Conservation (phyloP, 2,113 vertebrate species). For the Muntiacus muntjak region DNA sequence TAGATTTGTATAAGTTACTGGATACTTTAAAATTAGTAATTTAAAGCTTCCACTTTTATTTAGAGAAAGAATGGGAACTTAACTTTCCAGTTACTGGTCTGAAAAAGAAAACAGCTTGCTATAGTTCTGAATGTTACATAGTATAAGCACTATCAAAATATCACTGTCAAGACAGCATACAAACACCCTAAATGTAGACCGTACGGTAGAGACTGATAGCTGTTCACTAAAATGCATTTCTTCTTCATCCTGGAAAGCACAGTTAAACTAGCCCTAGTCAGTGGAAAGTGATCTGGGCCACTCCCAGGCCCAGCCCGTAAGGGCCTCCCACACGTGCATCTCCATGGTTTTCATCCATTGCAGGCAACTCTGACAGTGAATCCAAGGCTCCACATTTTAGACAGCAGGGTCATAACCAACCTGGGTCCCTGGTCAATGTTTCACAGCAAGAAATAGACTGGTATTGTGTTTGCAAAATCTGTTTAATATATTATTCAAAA, state of each 20-base stretch:
- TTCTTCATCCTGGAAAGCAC: background rate
- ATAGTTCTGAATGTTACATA: background rate
- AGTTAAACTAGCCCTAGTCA: background rate
- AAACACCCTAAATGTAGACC: background rate
- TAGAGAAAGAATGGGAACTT: background rate
- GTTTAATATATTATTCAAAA: background rate
- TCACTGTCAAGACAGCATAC: background rate
- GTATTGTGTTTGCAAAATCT: background rate
- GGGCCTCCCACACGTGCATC: background rate
- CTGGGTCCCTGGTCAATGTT: background rate
- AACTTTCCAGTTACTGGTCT: background rate
- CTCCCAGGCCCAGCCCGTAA: background rate
- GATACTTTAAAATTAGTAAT: conserved; percentile 20
- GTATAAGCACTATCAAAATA: background rate
- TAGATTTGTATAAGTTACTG: background rate
- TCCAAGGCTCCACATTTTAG: background rate
- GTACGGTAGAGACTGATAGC: background rate
- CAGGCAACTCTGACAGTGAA: background rate
- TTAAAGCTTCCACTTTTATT: background rate
- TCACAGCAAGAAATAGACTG: background rate
- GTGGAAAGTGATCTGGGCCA: background rate
- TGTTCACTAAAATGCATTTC: conserved; percentile 6
- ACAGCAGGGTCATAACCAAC: background rate
- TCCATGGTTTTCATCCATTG: background rate
- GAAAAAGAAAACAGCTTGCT: conserved; percentile 10